Evolutionary conservation across 1,140 invertebrate genomes (phyloP), one percentile per base, ranked within the genome.

Genomic region (Penaeus japonicus): DNA sequence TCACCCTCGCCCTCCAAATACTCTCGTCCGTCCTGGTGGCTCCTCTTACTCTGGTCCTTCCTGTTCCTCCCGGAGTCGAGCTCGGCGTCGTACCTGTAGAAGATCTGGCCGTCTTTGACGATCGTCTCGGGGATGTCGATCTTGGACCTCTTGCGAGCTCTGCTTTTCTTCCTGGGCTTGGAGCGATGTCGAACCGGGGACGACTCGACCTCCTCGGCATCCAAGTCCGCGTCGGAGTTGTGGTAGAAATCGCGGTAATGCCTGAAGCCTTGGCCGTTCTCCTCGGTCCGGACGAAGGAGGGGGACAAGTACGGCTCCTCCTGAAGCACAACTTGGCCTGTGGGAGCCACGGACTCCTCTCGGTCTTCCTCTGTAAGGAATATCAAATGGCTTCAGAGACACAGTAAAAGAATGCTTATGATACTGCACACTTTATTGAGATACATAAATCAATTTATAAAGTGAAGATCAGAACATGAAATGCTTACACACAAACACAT

Each of bases 91-190:
- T 88, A 77, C 27, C 86, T 84, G n/a, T 88, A 77, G 55, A 84
- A 88, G 5, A 88, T 75, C 65, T 88, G 86, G 30, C 86, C 86
- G 47, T 88, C 86, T 65, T 88, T 88, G 18, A 88, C 70, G 65
- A 88, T 88, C n/a, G 86, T 88, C 24, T 88, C 86, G 10, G 80
- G 78, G 10, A 77, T 83, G 30, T 27, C 24, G 27, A 88, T 73
- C n/a, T 32, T 75, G 70, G 47, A 47, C 4, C 47, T 7, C 47
- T 12, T 12, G 47, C 47, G 47, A 15, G 47, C 47, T 39, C 22
- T 75, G 20, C 27, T 54, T 30, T 22, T 82, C 39, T 17, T 32
- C 32, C 30, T 17, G 80, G 47, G 22, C 47, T 22, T 18, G 39
- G 12, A 62, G 55, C 30, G 24, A n/a, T 54, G 32, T 24, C 77